Conservation (phyloP, 1,140 invertebrate species). For the Monomorium pharaonis region DNA sequence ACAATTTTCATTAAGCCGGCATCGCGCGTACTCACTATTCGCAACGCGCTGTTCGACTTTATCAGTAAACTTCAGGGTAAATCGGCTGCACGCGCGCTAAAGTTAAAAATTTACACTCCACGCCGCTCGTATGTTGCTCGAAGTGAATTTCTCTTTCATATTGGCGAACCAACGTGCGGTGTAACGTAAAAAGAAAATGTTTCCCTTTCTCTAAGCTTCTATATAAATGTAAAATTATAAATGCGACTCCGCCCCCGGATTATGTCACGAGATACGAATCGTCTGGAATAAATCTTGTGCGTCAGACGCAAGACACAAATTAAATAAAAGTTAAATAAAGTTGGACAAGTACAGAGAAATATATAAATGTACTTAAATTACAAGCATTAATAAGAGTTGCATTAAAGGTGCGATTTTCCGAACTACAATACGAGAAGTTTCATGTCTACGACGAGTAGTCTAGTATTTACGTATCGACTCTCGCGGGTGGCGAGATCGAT, state of each 20-base stretch:
- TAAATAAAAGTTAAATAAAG: neutral
- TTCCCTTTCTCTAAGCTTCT: neutral
- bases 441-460: conserved; percentile 71
- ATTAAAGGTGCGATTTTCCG: neutral
- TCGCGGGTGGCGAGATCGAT: conserved; percentile 75
- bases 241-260: neutral
- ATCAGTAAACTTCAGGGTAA: conserved; percentile 51
- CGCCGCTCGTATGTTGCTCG: neutral
- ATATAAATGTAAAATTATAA: neutral
- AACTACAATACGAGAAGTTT: conserved; percentile 58
- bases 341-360: neutral
- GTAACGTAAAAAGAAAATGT: neutral
- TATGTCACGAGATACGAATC: neutral
- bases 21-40: conserved; percentile 43
- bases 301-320: neutral
- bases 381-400: neutral
- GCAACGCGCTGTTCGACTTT: conserved; percentile 51
- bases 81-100: conserved; percentile 34
- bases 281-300: neutral
- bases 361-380: neutral
- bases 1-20: conserved; percentile 69
- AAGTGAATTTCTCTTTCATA: conserved; percentile 32
- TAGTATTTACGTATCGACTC: conserved; percentile 73
- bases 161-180: neutral
- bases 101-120: conserved; percentile 55